These are phyloP conservation scores for Sinelater perroti DNA, from an alignment of 2,888 invertebrate species.

Conservation along the genomic window DNA sequence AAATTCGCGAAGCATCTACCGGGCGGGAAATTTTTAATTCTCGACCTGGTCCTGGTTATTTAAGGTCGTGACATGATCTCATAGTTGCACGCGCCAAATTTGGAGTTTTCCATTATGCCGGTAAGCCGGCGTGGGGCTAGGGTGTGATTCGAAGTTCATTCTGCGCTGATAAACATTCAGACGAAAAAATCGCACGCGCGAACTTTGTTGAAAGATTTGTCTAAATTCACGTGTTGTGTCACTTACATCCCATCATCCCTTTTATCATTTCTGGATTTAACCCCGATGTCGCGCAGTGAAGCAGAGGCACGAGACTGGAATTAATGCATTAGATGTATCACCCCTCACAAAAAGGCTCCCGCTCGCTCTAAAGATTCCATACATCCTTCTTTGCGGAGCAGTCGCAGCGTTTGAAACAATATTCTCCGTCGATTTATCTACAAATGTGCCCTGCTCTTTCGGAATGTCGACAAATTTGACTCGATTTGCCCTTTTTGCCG, in stretches of 20 bases:
- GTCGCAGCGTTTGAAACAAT: slow-evolving; percentile 41
- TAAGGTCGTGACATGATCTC: slow-evolving; percentile 1
- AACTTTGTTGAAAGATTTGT: slow-evolving; percentile 11
- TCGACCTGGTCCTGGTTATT: slow-evolving; percentile 4
- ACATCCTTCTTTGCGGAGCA: slow-evolving; percentile 36
- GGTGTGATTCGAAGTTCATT: neutral
- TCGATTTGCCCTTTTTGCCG: slow-evolving; percentile 12
- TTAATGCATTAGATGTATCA: slow-evolving; percentile 38
- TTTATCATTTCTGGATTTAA: slow-evolving; percentile 38
- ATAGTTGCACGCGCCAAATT: slow-evolving; percentile 2
- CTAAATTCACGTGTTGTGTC: slow-evolving; percentile 20
- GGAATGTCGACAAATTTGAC: slow-evolving; percentile 31
- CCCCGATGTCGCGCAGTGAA: slow-evolving; percentile 38
- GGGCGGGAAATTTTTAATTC: slow-evolving; percentile 8
- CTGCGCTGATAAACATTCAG: neutral
- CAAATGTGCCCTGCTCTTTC: slow-evolving; percentile 30
- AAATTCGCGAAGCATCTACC: no score
- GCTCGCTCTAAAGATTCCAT: slow-evolving; percentile 40
- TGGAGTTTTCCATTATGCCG: neutral
- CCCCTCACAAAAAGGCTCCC: slow-evolving; percentile 20
- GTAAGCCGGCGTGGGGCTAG: neutral
- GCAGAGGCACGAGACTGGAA: slow-evolving; percentile 42
- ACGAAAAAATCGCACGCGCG: slow-evolving; percentile 1
- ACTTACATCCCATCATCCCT: slow-evolving; percentile 27
- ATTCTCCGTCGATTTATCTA: slow-evolving; percentile 38